Percentiles rank a stretch among this genome's conserved stretches.
phyloP scores from a whole-genome alignment of 1,140 invertebrate genomes.

The Dendrolimus kikuchii region DNA sequence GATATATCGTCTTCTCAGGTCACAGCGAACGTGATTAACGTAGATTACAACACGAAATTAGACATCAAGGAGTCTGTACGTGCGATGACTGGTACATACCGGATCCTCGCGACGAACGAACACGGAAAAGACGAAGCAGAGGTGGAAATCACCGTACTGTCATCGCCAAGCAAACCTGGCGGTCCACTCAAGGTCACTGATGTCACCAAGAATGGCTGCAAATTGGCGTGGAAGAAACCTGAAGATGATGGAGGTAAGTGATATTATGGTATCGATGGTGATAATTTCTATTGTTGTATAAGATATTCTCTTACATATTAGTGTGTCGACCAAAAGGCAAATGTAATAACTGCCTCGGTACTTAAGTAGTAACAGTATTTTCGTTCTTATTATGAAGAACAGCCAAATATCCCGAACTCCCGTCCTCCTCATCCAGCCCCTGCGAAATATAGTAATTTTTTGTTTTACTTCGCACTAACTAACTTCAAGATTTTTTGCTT shows the following conservation, averaged over 20 bases:
- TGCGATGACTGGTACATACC: constrained; percentile 91
- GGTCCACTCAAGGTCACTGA: constrained; percentile 95
- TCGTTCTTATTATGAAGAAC: too few species aligned
- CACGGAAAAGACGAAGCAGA: constrained; percentile 95
- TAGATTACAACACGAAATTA: constrained; percentile 95
- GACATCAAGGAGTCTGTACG: constrained; percentile 87
- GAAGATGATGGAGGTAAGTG: constrained; percentile 95
- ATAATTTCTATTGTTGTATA: too few species aligned
- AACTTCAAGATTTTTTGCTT: too few species aligned
- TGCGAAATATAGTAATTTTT: too few species aligned
- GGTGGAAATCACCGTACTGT: constrained; percentile 93
- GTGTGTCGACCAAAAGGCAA: too few species aligned
- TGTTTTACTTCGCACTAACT: too few species aligned
- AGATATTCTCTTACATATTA: too few species aligned
- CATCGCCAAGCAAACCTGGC: constrained; percentile 86
- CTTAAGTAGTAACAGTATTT: too few species aligned
- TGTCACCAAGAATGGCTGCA: constrained; percentile 90
- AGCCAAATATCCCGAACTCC: too few species aligned
- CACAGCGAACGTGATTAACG: constrained; percentile 84
- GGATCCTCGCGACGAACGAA: constrained; percentile 92
- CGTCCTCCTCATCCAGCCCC: too few species aligned
- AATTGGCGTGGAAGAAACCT: constrained; percentile 97
- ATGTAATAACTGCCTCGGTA: too few species aligned
- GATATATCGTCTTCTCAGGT: constrained; percentile 32
- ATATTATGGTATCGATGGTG: neutral